Conservation (phyloP, 2,113 vertebrate species). For the Delphinus delphis region DNA sequence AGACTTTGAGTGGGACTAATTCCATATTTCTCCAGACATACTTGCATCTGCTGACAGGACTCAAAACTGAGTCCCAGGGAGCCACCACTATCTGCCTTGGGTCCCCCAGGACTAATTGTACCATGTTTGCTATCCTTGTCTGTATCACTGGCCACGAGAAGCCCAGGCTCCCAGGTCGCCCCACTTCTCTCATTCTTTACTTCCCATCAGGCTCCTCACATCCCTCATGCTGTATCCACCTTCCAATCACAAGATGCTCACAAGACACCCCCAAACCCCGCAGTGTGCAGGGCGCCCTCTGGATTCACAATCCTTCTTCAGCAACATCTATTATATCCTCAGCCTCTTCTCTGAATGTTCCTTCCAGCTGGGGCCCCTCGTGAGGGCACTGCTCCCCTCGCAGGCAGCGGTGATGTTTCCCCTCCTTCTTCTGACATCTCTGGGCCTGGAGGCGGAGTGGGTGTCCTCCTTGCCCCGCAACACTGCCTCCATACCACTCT, state of each 20-base stretch:
- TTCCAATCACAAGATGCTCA: not conserved
- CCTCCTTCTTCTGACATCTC: not conserved
- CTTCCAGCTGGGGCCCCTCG: not conserved
- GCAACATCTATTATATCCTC: not conserved
- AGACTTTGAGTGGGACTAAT: not conserved
- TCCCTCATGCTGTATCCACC: not conserved
- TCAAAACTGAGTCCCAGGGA: not conserved
- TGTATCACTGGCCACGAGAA: not conserved
- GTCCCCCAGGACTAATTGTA: not conserved
- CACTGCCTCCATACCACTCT: not conserved
- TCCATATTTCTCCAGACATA: too few relatives aligned
- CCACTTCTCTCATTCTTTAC: not conserved
- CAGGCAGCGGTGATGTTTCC: not conserved
- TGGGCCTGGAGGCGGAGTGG: not conserved
- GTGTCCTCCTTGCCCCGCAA: not conserved
- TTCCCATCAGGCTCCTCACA: not conserved
- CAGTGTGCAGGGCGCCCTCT: too few relatives aligned
- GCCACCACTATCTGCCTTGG: not conserved
- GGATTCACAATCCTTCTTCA: not conserved
- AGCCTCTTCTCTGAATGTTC: not conserved
- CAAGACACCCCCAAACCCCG: too few relatives aligned
- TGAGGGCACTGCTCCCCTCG: not conserved
- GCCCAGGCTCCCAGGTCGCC: not conserved
- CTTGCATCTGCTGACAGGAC: not conserved
- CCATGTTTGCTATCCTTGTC: not conserved